phyloP scores from a whole-genome alignment of 37 sponge, comb jelly and placozoan genomes.

The Oopsacas minuta region DNA sequence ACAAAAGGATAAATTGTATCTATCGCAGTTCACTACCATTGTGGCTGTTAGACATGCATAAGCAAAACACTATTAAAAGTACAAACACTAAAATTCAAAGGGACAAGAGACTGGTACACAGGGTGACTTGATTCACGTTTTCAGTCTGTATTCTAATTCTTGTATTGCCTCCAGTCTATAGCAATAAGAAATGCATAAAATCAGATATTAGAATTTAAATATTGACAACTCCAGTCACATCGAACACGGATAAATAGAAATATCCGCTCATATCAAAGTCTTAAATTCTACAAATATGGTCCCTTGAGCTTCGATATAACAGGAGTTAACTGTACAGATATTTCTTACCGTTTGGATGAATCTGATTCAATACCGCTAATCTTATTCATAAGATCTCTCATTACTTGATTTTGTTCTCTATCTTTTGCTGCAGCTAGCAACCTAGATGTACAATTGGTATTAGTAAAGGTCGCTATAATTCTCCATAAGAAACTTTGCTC shows the following conservation, averaged over 20 bases:
- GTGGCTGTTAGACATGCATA: too few species aligned
- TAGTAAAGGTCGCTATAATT: too few species aligned
- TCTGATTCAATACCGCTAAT: background rate
- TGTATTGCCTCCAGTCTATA: background rate
- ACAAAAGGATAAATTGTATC: background rate
- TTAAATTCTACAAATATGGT: too few species aligned
- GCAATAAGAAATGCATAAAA: background rate
- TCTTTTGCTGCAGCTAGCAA: background rate
- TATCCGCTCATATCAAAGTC: too few species aligned
- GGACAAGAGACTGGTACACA: background rate
- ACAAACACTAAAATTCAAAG: background rate
- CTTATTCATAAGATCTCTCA: background rate
- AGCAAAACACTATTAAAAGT: background rate
- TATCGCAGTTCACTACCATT: too few species aligned
- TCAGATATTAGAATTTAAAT: background rate
- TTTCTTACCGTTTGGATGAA: background rate
- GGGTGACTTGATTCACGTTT: background rate
- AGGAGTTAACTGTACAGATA: background rate
- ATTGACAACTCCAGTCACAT: too few species aligned
- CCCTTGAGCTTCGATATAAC: too few species aligned
- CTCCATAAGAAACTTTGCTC: too few species aligned
- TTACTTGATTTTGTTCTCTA: background rate
- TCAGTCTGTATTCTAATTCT: slow-evolving; percentile 6
- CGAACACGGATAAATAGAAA: too few species aligned
- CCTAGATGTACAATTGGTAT: too few species aligned